Percentiles rank a stretch among this genome's conserved stretches.
Evolutionary conservation across 1,140 invertebrate genomes (phyloP).

Genomic region (Aleiodes sp.): DNA sequence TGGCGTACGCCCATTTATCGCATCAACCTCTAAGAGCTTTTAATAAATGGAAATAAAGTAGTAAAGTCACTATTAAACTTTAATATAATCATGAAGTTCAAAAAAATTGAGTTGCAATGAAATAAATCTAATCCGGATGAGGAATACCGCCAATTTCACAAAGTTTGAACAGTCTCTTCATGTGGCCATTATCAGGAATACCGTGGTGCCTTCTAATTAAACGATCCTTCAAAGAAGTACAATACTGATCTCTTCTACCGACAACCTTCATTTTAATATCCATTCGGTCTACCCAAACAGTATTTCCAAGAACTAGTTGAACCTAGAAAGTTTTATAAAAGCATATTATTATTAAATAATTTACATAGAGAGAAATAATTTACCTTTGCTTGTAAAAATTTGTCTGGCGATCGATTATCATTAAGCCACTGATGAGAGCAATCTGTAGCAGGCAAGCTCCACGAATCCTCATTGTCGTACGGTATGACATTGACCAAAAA

Average conservation of each 20-base stretch:
- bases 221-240: slow-evolving; percentile 43
- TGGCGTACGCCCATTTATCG: slow-evolving; percentile 41
- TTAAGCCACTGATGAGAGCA: slow-evolving; percentile 45
- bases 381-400: slow-evolving; percentile 52
- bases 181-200: slow-evolving; percentile 46
- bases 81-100: no score
- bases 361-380: slow-evolving; percentile 29
- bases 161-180: slow-evolving; percentile 38
- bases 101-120: no score
- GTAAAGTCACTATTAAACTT: no score
- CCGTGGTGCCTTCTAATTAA: slow-evolving; percentile 46
- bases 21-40: slow-evolving; percentile 47
- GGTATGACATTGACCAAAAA: slow-evolving; percentile 52
- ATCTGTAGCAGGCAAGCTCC: slow-evolving; percentile 50
- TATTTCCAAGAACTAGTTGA: slow-evolving; percentile 52
- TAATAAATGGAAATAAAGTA: no score
- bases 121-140: no score
- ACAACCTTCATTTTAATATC: slow-evolving; percentile 49
- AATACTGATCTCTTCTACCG: slow-evolving; percentile 44
- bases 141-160: slow-evolving; percentile 22
- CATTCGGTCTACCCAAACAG: slow-evolving; percentile 57
- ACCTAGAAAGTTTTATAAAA: slow-evolving; percentile 44
- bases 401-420: slow-evolving; percentile 35
- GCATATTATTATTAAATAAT: slow-evolving; percentile 24
- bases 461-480: slow-evolving; percentile 56